These are phyloP conservation scores for Eristalis arbustorum DNA, from an alignment of 2,888 invertebrate species.

Conservation along the genomic window DNA sequence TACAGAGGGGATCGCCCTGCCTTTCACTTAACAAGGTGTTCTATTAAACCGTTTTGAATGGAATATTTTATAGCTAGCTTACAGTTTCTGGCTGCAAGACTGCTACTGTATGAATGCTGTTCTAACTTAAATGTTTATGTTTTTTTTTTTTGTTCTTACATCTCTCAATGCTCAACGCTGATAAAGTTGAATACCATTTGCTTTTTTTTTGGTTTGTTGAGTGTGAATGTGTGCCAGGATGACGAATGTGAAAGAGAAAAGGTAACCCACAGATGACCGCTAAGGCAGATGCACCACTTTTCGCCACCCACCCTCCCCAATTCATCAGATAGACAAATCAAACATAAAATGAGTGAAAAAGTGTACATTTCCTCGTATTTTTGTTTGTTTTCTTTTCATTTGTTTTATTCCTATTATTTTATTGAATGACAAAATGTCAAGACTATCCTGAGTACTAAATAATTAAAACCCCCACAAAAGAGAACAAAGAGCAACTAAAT, in stretches of 20 bases:
- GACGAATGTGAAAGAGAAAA: neutral
- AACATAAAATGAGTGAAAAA: too few relatives aligned
- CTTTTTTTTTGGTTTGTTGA: too few relatives aligned
- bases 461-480: neutral
- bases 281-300: neutral
- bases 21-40: neutral
- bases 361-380: too few relatives aligned
- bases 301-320: neutral
- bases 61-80: neutral
- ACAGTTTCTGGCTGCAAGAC: neutral
- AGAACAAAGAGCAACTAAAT: constrained; percentile 13
- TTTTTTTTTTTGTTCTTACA: neutral
- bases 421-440: too few relatives aligned
- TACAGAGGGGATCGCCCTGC: neutral
- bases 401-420: too few relatives aligned
- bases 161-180: neutral
- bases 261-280: neutral
- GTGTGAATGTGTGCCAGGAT: neutral
- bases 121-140: neutral
- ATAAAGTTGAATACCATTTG: neutral
- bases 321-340: neutral
- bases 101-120: neutral
- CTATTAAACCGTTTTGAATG: neutral
- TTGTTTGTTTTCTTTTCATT: too few relatives aligned
- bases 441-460: neutral